Evolutionary conservation across 2,797 vertebrate species (phyloP).

Genomic region (Brachymystax lenok): DNA sequence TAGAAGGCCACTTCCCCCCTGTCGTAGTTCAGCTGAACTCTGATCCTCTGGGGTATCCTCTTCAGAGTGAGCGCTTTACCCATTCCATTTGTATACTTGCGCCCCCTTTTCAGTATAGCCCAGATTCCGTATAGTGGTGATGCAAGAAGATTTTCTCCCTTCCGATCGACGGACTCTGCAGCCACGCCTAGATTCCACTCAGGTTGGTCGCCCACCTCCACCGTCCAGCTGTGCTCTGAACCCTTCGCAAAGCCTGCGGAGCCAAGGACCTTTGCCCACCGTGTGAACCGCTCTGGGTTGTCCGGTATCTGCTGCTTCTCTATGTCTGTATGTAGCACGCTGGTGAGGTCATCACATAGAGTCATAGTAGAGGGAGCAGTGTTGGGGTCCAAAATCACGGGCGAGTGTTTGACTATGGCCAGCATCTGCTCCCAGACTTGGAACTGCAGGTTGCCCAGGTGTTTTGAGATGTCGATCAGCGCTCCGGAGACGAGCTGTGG

Average conservation of each 20-base stretch:
- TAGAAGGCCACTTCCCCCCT: conserved; percentile 17
- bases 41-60: conserved; percentile 18
- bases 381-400: conserved; percentile 9
- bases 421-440: conserved; percentile 2
- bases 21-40: conserved; percentile 27
- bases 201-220: conserved; percentile 15
- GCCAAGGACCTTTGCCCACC: conserved; percentile 11
- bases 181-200: conserved; percentile 26
- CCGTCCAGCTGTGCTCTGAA: conserved; percentile 27
- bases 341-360: conserved; percentile 13
- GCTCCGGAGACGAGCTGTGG: not conserved
- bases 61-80: not conserved
- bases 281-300: conserved; percentile 21
- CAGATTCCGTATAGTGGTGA: conserved; percentile 10
- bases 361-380: conserved; percentile 15
- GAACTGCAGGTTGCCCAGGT: not conserved
- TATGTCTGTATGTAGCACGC: not conserved
- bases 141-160: not conserved
- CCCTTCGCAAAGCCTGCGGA: conserved; percentile 10
- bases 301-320: not conserved
- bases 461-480: not conserved
- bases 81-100: not conserved
- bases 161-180: conserved; percentile 6
- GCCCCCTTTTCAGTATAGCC: not conserved
- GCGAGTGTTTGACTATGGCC: not conserved